phyloP scores from a whole-genome alignment of 1,140 invertebrate genomes.

The Andrena cerasifolii region DNA sequence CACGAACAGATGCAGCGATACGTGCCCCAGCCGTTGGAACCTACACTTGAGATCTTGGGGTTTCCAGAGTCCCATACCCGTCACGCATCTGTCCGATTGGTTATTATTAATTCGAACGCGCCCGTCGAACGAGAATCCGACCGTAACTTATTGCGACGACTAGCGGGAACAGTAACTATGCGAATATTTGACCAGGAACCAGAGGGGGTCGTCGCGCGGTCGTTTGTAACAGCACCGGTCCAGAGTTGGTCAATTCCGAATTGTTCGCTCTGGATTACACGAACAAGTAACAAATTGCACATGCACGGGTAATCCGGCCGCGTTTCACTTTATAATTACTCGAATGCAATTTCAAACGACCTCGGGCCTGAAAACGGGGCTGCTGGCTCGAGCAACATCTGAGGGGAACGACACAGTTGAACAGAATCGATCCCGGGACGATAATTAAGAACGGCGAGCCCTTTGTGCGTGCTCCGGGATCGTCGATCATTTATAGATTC shows the following conservation, averaged over 20 bases:
- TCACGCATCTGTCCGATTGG: neutral
- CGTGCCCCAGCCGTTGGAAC: too few relatives aligned
- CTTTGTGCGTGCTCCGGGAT: neutral
- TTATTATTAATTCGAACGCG: neutral
- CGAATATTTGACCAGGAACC: conserved; percentile 16
- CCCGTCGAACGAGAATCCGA: neutral
- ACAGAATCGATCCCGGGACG: neutral
- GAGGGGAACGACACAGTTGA: neutral
- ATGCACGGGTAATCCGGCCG: neutral
- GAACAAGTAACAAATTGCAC: conserved; percentile 17
- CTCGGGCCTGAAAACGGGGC: neutral
- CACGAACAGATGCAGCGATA: too few relatives aligned
- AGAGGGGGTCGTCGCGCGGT: neutral
- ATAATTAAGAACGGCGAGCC: conserved; percentile 11
- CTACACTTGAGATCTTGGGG: too few relatives aligned
- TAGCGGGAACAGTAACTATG: conserved; percentile 7
- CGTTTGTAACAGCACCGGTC: conserved; percentile 1
- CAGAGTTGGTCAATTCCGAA: conserved; percentile 20
- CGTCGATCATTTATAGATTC: neutral
- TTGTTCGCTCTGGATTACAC: conserved; percentile 22
- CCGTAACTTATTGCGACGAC: conserved; percentile 23
- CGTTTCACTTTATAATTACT: conserved; percentile 23
- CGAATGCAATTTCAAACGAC: neutral
- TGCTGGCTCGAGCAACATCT: neutral
- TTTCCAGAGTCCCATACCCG: neutral